These are phyloP conservation scores for Lasius platythorax DNA, from an alignment of 2,888 invertebrate genomes.

Conservation along the genomic window DNA sequence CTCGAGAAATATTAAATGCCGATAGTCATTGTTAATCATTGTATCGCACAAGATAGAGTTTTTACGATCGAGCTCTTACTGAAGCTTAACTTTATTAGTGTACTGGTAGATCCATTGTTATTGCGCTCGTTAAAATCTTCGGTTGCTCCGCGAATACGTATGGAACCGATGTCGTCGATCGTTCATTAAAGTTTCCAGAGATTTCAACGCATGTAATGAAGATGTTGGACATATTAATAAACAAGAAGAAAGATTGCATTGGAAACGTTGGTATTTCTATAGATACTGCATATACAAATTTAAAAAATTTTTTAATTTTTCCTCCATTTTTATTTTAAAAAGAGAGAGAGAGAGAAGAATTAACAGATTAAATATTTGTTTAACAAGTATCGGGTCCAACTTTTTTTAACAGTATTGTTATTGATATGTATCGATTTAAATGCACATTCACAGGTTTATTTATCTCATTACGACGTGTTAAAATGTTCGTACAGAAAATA, in stretches of 20 bases:
- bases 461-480: background rate
- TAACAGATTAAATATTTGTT: background rate
- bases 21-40: background rate
- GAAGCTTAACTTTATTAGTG: background rate
- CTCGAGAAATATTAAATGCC: slow-evolving; percentile 1
- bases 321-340: background rate
- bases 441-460: background rate
- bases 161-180: too few relatives aligned
- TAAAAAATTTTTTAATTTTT: background rate
- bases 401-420: background rate
- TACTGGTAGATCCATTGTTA: background rate
- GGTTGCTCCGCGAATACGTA: background rate
- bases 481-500: background rate
- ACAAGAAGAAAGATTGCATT: background rate
- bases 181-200: background rate
- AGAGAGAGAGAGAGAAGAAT: background rate
- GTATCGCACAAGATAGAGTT: background rate
- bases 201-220: slow-evolving; percentile 19
- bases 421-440: background rate
- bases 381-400: background rate
- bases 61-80: background rate
- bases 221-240: background rate
- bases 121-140: slow-evolving; percentile 45
- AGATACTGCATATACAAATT: background rate
- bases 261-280: background rate